These are phyloP conservation scores for Embidobia sp. DNA, from an alignment of 2,888 invertebrate species.

Conservation along the genomic window DNA sequence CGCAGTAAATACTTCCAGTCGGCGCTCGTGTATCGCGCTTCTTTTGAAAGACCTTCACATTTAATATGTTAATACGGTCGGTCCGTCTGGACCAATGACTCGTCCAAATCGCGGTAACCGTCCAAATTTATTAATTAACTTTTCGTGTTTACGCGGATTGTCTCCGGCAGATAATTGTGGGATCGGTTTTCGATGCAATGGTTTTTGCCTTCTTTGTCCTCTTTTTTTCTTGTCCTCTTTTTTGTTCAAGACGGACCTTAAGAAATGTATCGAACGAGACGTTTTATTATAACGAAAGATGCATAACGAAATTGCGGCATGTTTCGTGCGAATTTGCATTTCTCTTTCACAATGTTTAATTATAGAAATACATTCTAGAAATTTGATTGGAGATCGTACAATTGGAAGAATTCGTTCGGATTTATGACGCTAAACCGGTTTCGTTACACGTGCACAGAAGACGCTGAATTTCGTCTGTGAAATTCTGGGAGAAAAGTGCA, in stretches of 20 bases:
- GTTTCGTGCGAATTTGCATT: too few relatives aligned
- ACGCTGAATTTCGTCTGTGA: too few relatives aligned
- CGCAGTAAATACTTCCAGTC: slow-evolving; percentile 67
- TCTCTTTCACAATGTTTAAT: too few relatives aligned
- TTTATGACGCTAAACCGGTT: too few relatives aligned
- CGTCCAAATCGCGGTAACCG: slow-evolving; percentile 65
- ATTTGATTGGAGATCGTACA: too few relatives aligned
- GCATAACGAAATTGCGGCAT: too few relatives aligned
- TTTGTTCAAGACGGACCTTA: background rate
- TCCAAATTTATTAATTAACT: slow-evolving; percentile 62
- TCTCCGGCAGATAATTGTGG: slow-evolving; percentile 39
- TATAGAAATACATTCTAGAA: too few relatives aligned
- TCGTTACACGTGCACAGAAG: too few relatives aligned
- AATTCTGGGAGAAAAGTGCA: too few relatives aligned
- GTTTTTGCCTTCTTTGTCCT: slow-evolving; percentile 11
- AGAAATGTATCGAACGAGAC: too few relatives aligned
- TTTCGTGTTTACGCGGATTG: slow-evolving; percentile 60
- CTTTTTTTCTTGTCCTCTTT: background rate
- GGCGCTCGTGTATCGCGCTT: slow-evolving; percentile 68
- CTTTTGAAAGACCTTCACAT: slow-evolving; percentile 76
- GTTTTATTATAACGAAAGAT: too few relatives aligned
- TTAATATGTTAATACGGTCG: slow-evolving; percentile 75
- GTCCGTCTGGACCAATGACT: slow-evolving; percentile 69
- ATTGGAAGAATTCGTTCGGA: too few relatives aligned
- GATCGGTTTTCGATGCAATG: slow-evolving; percentile 22